Evolutionary conservation across 2,888 invertebrate species (phyloP).

Genomic region (Nomada ferruginata): DNA sequence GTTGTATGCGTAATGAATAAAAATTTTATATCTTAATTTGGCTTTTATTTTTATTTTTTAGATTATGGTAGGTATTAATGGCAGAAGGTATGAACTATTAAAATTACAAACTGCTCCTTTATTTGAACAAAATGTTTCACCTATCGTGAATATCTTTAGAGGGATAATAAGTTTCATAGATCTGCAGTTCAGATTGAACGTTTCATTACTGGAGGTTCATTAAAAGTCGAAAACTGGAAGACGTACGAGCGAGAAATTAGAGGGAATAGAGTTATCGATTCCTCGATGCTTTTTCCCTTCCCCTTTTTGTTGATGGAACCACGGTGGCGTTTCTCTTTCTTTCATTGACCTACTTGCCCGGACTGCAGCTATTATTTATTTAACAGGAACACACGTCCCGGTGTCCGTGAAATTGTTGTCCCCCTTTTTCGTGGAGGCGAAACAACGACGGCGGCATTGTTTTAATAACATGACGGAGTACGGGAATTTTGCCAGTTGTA

Average conservation of each 20-base stretch:
- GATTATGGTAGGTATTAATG: too few relatives aligned
- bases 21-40: too few relatives aligned
- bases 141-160: too few relatives aligned
- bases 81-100: too few relatives aligned
- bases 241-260: slow-evolving; percentile 1
- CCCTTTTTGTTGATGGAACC: slow-evolving; percentile 6
- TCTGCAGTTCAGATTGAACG: background rate
- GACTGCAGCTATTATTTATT: slow-evolving; percentile 34
- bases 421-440: too few relatives aligned
- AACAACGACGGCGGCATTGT: slow-evolving; percentile 2
- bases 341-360: slow-evolving; percentile 35
- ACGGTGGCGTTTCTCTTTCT: slow-evolving; percentile 1
- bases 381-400: slow-evolving; percentile 24
- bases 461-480: background rate
- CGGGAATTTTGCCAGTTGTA: too few relatives aligned
- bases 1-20: too few relatives aligned
- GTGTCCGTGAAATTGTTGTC: background rate
- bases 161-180: too few relatives aligned
- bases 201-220: background rate
- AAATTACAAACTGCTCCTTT: too few relatives aligned
- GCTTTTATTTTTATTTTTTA: too few relatives aligned
- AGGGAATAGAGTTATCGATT: slow-evolving; percentile 24
- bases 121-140: too few relatives aligned
- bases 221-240: background rate
- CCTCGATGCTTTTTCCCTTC: background rate